Evolutionary conservation across 1,140 invertebrate species (phyloP), one percentile per base, ranked within the genome.

Genomic region (Drosophila subobscura): DNA sequence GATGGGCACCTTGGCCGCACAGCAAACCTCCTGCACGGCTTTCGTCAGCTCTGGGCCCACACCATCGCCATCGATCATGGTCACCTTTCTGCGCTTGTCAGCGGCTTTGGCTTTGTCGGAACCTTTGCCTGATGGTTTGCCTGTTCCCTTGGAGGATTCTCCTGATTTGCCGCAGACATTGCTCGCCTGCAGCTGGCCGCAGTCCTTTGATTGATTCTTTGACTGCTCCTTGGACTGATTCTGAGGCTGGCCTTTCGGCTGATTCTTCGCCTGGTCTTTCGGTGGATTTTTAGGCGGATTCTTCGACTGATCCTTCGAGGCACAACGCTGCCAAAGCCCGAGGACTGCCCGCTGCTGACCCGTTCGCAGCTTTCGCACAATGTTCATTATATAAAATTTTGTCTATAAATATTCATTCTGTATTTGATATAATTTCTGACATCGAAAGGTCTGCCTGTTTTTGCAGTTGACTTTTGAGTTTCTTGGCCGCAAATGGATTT

Each of bases 361-460:
- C 25, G n/a, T 7, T 7, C 56, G 44, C 20, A 77, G 37, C 42
- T 44, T 61, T 47, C 65, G 65, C 14, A 78, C n/a, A 23, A 41
- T 40, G 37, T 75, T 88, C 81, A 86, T 86, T 65, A 72, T 46
- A n/a, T 20, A 25, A 57, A 67, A 73, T 71, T 74, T 86, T 60
- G 56, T 63, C 53, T 14, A 29, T 54, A 14, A 49, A 37, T 37
- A 37, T 12, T 37, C 33, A 73, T 71, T 74, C 80, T 60, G 56
- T 63, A 47, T 16, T 25, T 54, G 12, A 42, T 29, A 8, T 52
- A 22, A 51, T 27, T 16, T 6, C 3, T 77, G 61, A 79, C 50
- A 61, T 45, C 22, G 5, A 66, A 59, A 46, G 40, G 54, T 27
- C 46, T 56, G 46, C 42, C 49, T 56, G 46, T 46, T 52, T 52